phyloP scores from a whole-genome alignment of 2,113 vertebrate species.

The Tamias sibiricus region DNA sequence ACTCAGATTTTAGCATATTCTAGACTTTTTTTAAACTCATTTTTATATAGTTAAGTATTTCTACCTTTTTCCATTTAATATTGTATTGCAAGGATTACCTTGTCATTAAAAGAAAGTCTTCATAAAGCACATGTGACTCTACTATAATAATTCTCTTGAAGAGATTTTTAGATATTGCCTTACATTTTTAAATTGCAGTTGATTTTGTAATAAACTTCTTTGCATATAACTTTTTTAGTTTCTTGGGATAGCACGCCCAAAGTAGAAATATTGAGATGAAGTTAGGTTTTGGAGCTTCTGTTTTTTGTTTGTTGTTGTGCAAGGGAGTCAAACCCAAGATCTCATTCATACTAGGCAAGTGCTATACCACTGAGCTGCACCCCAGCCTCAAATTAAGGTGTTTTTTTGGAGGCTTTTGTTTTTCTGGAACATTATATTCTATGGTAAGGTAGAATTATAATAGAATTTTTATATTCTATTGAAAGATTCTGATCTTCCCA shows the following conservation, averaged over 20 bases:
- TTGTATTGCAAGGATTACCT: neutral
- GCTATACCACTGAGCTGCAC: neutral
- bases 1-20: constrained; percentile 28
- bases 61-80: constrained; percentile 12
- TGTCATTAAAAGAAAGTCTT: neutral
- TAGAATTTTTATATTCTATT: too few relatives aligned
- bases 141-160: neutral
- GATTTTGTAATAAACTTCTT: constrained; percentile 13
- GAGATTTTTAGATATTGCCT: neutral
- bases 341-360: neutral
- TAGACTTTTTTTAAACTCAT: neutral
- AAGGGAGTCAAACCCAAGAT: neutral
- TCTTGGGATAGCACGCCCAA: neutral
- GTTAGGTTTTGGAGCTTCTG: neutral
- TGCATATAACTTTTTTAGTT: constrained; percentile 35
- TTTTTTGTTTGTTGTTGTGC: neutral
- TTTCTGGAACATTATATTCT: constrained; percentile 41
- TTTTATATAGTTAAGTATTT: neutral
- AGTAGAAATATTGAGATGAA: constrained; percentile 12
- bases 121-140: neutral
- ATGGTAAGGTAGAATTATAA: too few relatives aligned
- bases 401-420: constrained; percentile 42
- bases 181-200: neutral
- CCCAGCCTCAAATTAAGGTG: neutral
- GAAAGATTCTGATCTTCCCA: too few relatives aligned